Evolutionary conservation across 2,888 invertebrate genomes (phyloP), one percentile per base, ranked within the genome.

Genomic region (Xanthorhoe spadicearia): DNA sequence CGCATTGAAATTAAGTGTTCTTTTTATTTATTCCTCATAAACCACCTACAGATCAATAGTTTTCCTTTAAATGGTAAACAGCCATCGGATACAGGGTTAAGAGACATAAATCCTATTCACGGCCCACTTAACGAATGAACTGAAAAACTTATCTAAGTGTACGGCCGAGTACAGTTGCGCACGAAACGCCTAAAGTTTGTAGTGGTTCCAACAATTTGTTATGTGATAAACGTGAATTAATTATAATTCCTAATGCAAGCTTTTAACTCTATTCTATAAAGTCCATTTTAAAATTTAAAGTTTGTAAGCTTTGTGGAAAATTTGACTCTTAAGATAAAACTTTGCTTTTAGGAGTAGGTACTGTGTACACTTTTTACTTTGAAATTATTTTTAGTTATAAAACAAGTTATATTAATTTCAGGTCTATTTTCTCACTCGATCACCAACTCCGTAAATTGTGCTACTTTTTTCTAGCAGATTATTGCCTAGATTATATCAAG

Each of bases 111-210:
- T 91, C 83, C 81, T 79, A 81, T 87, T 85, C 88, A 86, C 85
- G 86, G 84, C 79, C 88, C 90, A 92, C 91, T 92, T 90, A 89
- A 87, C 88, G 88, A 90, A 90, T 88, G 85, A 87, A 89, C 88
- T 91, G 87, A 90, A 92, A 91, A 90, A 92, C 89, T 90, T 90
- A 89, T 89, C 87, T 87, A 78, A 82, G 53, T 52, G 81, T 84
- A 79, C 76, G 79, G 81, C 73, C 62, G 48, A 61, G 80, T 83
- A 85, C 78, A 72, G 72, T 73, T 69, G 51, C 28, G 71, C 28
- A 73, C 72, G 69, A 70, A 83, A 81, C 72, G 71, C 66, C 8
- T 72, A 43, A 59, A 48, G 53, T 54, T 61, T 54, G 51, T 56
- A 56, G 18, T 32, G 13, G 49, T 43, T 38, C 51, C 54, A 52